Percentiles rank a stretch among this genome's conserved stretches.
These are phyloP conservation scores for Spialia ferax DNA, from an alignment of 2,888 invertebrate genomes.

Conservation along the genomic window DNA sequence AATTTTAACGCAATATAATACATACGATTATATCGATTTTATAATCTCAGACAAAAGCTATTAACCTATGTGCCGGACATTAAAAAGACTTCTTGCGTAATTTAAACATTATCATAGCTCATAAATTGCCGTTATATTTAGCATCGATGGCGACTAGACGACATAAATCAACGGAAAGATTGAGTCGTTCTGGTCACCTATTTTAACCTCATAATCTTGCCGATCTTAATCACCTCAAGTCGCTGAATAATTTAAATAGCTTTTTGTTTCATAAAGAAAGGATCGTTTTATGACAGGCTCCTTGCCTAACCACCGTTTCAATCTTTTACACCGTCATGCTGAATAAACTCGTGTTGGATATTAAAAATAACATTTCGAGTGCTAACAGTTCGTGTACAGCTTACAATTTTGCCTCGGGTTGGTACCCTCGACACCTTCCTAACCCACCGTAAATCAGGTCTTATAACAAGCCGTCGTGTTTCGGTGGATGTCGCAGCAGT, in stretches of 20 bases:
- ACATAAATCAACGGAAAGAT: conserved; percentile 48
- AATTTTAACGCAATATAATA: too few relatives aligned
- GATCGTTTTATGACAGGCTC: not conserved
- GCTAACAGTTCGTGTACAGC: too few relatives aligned
- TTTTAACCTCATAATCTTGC: conserved; percentile 31
- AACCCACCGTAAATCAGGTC: too few relatives aligned
- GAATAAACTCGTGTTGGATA: too few relatives aligned
- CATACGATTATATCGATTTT: not conserved
- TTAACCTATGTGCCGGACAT: conserved; percentile 1
- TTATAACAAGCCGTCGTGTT: too few relatives aligned
- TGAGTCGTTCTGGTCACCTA: conserved; percentile 43
- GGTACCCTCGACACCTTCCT: too few relatives aligned
- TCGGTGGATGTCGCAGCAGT: too few relatives aligned
- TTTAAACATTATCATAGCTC: conserved; percentile 13
- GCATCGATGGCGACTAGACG: conserved; percentile 45
- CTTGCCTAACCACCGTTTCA: too few relatives aligned
- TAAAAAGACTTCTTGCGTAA: conserved; percentile 14
- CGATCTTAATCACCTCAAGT: conserved; percentile 12
- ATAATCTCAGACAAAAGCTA: conserved; percentile 1
- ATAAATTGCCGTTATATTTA: conserved; percentile 33
- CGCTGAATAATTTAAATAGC: not conserved
- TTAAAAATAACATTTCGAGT: too few relatives aligned
- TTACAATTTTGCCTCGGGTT: too few relatives aligned
- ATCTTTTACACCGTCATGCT: too few relatives aligned
- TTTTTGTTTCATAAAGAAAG: not conserved